Evolutionary conservation across 2,888 invertebrate species (phyloP).

Genomic region (Leptinotarsa peninsularis): DNA sequence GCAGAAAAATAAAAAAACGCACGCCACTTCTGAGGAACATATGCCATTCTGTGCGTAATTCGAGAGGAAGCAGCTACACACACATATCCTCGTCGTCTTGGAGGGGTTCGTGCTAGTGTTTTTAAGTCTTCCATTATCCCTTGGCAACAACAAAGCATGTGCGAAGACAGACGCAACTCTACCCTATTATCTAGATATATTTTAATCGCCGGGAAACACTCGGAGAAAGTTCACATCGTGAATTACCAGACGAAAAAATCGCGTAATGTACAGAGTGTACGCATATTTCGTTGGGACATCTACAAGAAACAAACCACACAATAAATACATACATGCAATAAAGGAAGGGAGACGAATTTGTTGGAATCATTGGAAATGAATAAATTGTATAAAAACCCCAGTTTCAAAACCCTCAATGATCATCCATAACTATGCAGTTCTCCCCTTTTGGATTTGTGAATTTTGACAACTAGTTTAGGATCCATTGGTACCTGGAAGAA

Average conservation of each 20-base stretch:
- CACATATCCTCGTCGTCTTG: slow-evolving; percentile 12
- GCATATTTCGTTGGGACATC: too few relatives aligned
- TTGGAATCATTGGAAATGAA: too few relatives aligned
- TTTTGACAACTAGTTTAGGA: too few relatives aligned
- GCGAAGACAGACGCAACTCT: slow-evolving; percentile 2
- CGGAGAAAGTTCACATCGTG: background rate
- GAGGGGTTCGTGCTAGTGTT: slow-evolving; percentile 8
- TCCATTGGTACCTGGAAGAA: too few relatives aligned
- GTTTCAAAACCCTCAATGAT: too few relatives aligned
- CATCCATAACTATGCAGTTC: too few relatives aligned
- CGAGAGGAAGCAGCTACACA: slow-evolving; percentile 10
- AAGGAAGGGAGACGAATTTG: too few relatives aligned
- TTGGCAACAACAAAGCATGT: slow-evolving; percentile 12
- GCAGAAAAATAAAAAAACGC: slow-evolving; percentile 32
- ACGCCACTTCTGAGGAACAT: slow-evolving; percentile 21
- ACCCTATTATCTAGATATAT: slow-evolving; percentile 5
- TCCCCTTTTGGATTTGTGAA: too few relatives aligned
- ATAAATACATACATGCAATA: too few relatives aligned
- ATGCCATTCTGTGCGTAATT: slow-evolving; percentile 23
- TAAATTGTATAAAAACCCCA: too few relatives aligned
- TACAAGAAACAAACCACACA: too few relatives aligned
- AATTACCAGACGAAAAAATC: background rate
- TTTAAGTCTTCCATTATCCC: slow-evolving; percentile 6
- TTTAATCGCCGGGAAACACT: slow-evolving; percentile 1
- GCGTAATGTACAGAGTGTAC: background rate